Evolutionary conservation across 2,797 vertebrate genomes (phyloP).

Genomic region (Hippopotamyrus pictus): DNA sequence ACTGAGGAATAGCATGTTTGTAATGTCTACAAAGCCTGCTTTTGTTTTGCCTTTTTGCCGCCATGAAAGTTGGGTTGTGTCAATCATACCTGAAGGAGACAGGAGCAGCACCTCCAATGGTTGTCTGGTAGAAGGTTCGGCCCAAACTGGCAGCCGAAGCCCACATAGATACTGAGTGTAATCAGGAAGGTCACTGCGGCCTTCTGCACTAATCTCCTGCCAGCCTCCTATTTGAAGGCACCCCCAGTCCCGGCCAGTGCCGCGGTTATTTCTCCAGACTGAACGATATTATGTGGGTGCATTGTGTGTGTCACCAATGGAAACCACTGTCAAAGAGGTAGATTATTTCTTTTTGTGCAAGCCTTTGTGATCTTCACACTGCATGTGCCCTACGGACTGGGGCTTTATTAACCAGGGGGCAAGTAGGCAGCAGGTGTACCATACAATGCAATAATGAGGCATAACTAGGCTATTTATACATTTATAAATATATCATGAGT

Average conservation of each 20-base stretch:
- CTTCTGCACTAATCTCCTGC: background rate
- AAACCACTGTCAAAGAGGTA: constrained; percentile 4
- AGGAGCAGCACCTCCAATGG: background rate
- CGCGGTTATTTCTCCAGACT: background rate
- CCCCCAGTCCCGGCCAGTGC: background rate
- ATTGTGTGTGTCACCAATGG: background rate
- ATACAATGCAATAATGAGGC: background rate
- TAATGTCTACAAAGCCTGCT: background rate
- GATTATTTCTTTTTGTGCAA: background rate
- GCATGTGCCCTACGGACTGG: background rate
- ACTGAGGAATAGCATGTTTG: background rate
- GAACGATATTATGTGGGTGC: background rate
- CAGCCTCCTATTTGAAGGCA: background rate
- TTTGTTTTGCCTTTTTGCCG: background rate
- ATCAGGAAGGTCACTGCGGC: background rate
- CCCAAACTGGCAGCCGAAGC: background rate
- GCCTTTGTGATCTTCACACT: background rate
- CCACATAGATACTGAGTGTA: background rate
- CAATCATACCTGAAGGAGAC: background rate
- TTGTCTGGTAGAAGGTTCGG: background rate
- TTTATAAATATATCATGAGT: background rate
- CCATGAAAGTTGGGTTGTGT: background rate
- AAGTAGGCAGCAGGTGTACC: background rate
- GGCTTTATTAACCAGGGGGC: background rate
- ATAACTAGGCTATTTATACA: background rate